Base-by-base conservation (phyloP, 2,113 vertebrate genomes). In the Ctenodactylus gundi region DNA sequence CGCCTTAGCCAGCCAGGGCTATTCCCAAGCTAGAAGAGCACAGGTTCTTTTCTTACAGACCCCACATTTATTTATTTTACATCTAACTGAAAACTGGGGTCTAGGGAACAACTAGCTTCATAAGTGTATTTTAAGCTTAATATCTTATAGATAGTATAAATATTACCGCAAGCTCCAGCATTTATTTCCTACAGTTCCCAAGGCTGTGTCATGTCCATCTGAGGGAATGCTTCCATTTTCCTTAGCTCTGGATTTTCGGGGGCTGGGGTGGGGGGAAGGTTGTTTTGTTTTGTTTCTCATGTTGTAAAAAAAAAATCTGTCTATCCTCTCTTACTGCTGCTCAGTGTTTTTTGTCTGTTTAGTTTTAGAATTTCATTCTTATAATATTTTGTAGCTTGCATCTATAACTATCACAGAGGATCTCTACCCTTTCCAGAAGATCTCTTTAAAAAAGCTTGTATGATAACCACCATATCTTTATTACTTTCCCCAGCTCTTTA, bases 121-220 rank as follows among this genome's bases (percentile, higher is more conserved):
- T 20, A 15, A 3, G 1, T 46, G 0, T 12, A 20, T 68, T 88
- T 39, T 23, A 29, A 39, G 41, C 23, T 36, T 6, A 11, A 10
- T 8, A n/a, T 25, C 31, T 34, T 51, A 15, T 25, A 5, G 1
- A 31, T 29, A 8, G 17, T 27, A 51, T 4, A 36, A 34, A 57
- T 21, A 65, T 14, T 18, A 34, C 51, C n/a, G 13, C 76, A 36
- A 15, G 31, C 39, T 87, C 39, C 67, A 29, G 6, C 5, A 25
- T 60, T 10, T 25, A 23, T 20, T 21, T 25, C 27, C 80, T 60
- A 4, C 20, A 31, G 3, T 8, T 29, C 20, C 41, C 14, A 25
- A 58, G 36, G 2, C 10, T 8, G 1, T 46, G 15, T 4, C 14
- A 1, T 17, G 7, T 4, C 13, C 5, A 4, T 7, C 23, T 65